phyloP scores from a whole-genome alignment of 2,113 vertebrate species.

The Forbesichthys papilliferus region DNA sequence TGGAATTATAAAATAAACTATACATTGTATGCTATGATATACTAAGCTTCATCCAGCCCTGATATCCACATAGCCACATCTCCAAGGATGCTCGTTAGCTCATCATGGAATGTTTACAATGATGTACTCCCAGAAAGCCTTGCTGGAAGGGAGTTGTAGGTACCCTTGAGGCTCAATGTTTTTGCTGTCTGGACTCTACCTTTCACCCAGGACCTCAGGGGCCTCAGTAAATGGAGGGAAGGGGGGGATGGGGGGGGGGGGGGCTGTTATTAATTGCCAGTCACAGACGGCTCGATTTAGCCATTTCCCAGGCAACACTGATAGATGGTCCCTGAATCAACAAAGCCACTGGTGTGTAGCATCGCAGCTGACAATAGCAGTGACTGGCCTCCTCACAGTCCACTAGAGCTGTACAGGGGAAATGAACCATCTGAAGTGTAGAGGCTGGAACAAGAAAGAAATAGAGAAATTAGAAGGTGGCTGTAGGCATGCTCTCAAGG shows the following conservation, averaged over 20 bases:
- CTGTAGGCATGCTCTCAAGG: neutral
- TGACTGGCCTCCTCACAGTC: slow-evolving; percentile 7
- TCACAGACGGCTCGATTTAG: slow-evolving; percentile 59
- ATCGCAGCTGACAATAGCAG: slow-evolving; percentile 13
- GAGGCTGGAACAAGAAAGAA: neutral
- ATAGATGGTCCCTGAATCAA: slow-evolving; percentile 55
- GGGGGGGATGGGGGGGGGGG: no score
- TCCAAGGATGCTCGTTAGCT: slow-evolving; percentile 49
- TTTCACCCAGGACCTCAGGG: slow-evolving; percentile 26
- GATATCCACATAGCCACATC: slow-evolving; percentile 50
- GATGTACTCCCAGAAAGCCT: slow-evolving; percentile 65
- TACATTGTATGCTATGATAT: slow-evolving; percentile 9
- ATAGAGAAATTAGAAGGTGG: neutral
- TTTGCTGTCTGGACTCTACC: neutral
- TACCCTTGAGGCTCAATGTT: neutral
- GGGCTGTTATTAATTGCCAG: slow-evolving; percentile 46
- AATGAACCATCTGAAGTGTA: neutral
- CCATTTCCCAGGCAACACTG: slow-evolving; percentile 58
- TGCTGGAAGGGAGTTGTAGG: slow-evolving; percentile 39
- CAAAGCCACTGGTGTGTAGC: slow-evolving; percentile 46
- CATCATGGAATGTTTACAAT: slow-evolving; percentile 72
- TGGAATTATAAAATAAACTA: slow-evolving; percentile 14
- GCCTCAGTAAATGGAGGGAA: slow-evolving; percentile 4
- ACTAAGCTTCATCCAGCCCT: slow-evolving; percentile 20
- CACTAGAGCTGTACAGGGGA: neutral